Base-by-base conservation (phyloP, 2,113 vertebrate species). In the Chaenogobius annularis region DNA sequence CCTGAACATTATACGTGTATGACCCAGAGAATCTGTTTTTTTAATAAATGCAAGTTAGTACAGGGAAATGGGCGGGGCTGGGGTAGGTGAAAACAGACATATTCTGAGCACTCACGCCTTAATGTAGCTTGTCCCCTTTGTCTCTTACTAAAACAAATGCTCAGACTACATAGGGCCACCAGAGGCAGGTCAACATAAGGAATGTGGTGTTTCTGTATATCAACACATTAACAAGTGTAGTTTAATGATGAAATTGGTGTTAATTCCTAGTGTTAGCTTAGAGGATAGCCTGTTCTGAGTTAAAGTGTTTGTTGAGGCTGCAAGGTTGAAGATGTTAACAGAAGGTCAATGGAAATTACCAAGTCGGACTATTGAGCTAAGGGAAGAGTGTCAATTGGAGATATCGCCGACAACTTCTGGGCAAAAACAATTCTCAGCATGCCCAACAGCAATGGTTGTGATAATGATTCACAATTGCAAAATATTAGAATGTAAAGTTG, bases 301-400 rank as follows among this genome's bases (percentile, higher is more conserved):
- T 4, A 19, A 15, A 35, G 15, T 62, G 26, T 40, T 43, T n/a
- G 61, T 63, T 63, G 12, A n/a, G 31, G 19, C 61, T 63, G 35
- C 61, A 40, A 63, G 61, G 61, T 17, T 40, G 35, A n/a, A 63
- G 59, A 62, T 62, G 59, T 37, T 62, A 62, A 62, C 26, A 17
- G 17, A 43, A 63, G 61, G 61, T 63, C 61, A 63, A 37, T 43
- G 19, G 19, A 12, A n/a, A 43, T n/a, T 35, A 1, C 31, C 31
- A 35, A 62, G 31, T 37, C 37, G 31, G 17, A 15, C 58, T 59
- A n/a, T 23, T 17, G 15, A 10, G 31, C 31, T 23, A 26, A 4
- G 11, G 55, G 9, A 61, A 17, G 23, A 35, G 31, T 62, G 59
- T 15, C 59, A 37, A 37, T 17, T 10, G 15, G 15, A 62, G 59